These are phyloP conservation scores for Butorides virescens DNA, from an alignment of 2,113 vertebrate genomes.

Conservation along the genomic window DNA sequence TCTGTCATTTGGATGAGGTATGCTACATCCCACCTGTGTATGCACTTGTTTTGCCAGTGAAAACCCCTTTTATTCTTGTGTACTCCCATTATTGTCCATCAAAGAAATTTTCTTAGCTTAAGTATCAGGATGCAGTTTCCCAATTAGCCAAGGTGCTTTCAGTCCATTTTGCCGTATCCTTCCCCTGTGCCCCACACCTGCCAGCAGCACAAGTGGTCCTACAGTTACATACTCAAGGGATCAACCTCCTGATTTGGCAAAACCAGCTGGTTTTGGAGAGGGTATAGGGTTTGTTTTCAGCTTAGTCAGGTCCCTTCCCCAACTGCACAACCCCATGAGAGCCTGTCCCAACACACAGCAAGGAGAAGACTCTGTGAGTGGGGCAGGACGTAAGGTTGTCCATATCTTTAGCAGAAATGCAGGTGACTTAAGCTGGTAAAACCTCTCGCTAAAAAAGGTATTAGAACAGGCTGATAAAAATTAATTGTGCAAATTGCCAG, in stretches of 20 bases:
- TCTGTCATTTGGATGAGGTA: neutral
- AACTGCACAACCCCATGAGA: neutral
- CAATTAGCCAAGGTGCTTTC: neutral
- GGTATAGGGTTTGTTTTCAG: neutral
- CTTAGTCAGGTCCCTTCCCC: neutral
- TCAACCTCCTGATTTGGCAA: neutral
- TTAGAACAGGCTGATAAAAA: neutral
- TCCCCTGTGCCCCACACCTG: neutral
- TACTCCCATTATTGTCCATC: neutral
- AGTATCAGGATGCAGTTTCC: conserved; percentile 1
- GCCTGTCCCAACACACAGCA: neutral
- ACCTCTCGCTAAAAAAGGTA: neutral
- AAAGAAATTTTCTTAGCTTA: neutral
- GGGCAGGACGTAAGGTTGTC: neutral
- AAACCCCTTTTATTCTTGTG: neutral
- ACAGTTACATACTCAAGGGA: neutral
- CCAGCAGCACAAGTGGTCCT: neutral
- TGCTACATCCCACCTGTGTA: neutral
- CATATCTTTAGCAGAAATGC: neutral
- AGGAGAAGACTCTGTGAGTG: neutral
- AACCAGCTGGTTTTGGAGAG: neutral
- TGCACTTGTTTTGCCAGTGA: neutral
- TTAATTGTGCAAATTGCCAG: neutral
- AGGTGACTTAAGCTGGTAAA: neutral
- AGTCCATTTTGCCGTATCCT: neutral